Conservation (phyloP, 2,888 invertebrate genomes). For the Cheilosia grossa region DNA sequence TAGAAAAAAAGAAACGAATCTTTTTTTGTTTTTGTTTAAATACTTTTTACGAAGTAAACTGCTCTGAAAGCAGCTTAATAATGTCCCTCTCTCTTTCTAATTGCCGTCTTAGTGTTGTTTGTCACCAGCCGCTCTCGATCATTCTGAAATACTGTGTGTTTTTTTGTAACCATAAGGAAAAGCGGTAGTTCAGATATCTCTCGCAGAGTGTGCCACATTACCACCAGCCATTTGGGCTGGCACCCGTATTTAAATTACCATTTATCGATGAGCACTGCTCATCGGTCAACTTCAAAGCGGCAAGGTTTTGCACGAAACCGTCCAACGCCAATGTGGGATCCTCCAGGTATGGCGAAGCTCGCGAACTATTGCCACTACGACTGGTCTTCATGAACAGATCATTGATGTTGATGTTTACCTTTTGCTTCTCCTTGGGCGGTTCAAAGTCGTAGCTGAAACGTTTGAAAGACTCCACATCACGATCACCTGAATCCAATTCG, state of each 20-base stretch:
- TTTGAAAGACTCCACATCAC: constrained; percentile 94
- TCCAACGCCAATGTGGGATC: constrained; percentile 79
- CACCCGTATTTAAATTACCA: constrained; percentile 76
- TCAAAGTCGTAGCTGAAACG: constrained; percentile 93
- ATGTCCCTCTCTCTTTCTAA: constrained; percentile 9
- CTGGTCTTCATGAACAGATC: constrained; percentile 86
- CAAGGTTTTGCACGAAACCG: constrained; percentile 81
- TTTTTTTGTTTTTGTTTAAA: constrained; percentile 50
- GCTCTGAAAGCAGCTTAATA: constrained; percentile 37
- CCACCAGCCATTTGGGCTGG: constrained; percentile 77
- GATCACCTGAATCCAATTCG: constrained; percentile 90
- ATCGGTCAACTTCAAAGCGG: constrained; percentile 79
- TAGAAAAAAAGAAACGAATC: constrained; percentile 64
- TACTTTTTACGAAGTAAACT: constrained; percentile 71
- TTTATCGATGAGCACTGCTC: constrained; percentile 80
- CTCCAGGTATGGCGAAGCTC: constrained; percentile 81
- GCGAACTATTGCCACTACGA: constrained; percentile 76
- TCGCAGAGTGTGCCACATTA: constrained; percentile 54
- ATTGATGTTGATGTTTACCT: constrained; percentile 91
- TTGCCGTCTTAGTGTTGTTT: constrained; percentile 6
- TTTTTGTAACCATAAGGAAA: constrained; percentile 9
- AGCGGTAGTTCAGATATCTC: background rate
- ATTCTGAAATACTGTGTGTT: constrained; percentile 42
- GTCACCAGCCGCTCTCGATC: constrained; percentile 2
- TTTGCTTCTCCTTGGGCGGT: constrained; percentile 90